Conservation (phyloP, 2,888 invertebrate genomes). For the Scaptomyza reducta region DNA sequence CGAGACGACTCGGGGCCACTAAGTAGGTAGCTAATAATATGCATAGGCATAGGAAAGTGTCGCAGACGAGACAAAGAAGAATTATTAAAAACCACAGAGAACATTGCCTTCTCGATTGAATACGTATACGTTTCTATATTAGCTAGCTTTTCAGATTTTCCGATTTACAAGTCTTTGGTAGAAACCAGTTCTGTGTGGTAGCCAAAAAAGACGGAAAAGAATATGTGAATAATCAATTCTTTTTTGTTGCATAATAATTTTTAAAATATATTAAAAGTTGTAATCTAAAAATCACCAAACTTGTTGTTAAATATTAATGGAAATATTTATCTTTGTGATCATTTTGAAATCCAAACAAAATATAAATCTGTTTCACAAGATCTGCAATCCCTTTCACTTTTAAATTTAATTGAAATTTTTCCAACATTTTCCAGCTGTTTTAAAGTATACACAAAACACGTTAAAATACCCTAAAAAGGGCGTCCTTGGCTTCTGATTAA, state of each 20-base stretch:
- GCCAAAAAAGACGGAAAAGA: no score
- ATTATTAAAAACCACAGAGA: not conserved
- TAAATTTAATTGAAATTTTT: not conserved
- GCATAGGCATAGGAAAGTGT: slow-evolving; percentile 27
- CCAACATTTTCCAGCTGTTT: not conserved
- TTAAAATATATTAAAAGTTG: no score
- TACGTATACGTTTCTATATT: not conserved
- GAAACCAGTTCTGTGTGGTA: not conserved
- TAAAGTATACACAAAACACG: not conserved
- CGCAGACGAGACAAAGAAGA: slow-evolving; percentile 12
- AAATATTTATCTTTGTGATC: not conserved
- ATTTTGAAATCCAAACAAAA: not conserved
- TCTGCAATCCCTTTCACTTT: not conserved
- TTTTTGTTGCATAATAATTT: no score
- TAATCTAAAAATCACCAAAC: no score
- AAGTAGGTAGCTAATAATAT: slow-evolving; percentile 32
- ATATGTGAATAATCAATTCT: no score
- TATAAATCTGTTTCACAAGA: not conserved
- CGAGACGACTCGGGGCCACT: slow-evolving; percentile 19
- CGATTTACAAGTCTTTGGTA: no score
- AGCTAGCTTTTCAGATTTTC: not conserved
- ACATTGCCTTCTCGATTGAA: slow-evolving; percentile 9
- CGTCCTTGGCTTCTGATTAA: slow-evolving; percentile 3
- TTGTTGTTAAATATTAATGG: not conserved
- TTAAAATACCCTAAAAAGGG: slow-evolving; percentile 9